A percentile compares a stretch with the other conserved stretches of the same genome.
These are phyloP conservation scores for Drosophila longiperda DNA, from an alignment of 2,888 invertebrate genomes.

Conservation along the genomic window DNA sequence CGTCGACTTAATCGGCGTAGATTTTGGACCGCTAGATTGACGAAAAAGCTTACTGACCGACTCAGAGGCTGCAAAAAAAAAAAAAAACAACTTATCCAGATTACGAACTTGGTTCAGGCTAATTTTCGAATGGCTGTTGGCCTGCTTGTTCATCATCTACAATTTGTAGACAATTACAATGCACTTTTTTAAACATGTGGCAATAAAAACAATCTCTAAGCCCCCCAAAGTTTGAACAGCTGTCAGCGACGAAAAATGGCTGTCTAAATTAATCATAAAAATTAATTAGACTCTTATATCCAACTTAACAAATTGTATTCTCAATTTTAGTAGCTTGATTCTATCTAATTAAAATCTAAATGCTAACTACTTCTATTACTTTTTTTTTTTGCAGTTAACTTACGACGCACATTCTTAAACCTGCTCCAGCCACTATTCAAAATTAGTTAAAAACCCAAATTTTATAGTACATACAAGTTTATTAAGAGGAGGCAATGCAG, in stretches of 20 bases:
- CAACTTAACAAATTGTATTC: background rate
- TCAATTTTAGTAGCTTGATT: background rate
- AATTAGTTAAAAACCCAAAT: conserved; percentile 78
- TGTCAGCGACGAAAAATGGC: background rate
- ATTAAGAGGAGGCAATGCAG: background rate
- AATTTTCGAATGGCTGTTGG: conserved; percentile 42
- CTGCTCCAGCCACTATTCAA: conserved; percentile 54
- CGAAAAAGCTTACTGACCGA: conserved; percentile 85
- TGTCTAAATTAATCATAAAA: background rate
- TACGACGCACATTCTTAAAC: conserved; percentile 24
- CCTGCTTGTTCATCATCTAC: conserved; percentile 1
- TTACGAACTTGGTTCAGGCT: conserved; percentile 43
- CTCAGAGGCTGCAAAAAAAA: conserved; percentile 75
- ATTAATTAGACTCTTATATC: background rate
- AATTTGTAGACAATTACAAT: conserved; percentile 59
- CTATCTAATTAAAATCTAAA: background rate
- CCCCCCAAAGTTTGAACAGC: conserved; percentile 27
- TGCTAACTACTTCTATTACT: background rate
- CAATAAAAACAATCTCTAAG: conserved; percentile 62
- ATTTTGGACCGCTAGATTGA: conserved; percentile 75
- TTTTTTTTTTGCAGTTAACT: conserved; percentile 14
- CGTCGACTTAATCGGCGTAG: conserved; percentile 62
- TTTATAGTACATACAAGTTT: conserved; percentile 50
- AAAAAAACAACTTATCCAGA: conserved; percentile 54
- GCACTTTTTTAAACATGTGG: conserved; percentile 66